phyloP scores from a whole-genome alignment of 2,888 invertebrate species.

The Corythucha ciliata region DNA sequence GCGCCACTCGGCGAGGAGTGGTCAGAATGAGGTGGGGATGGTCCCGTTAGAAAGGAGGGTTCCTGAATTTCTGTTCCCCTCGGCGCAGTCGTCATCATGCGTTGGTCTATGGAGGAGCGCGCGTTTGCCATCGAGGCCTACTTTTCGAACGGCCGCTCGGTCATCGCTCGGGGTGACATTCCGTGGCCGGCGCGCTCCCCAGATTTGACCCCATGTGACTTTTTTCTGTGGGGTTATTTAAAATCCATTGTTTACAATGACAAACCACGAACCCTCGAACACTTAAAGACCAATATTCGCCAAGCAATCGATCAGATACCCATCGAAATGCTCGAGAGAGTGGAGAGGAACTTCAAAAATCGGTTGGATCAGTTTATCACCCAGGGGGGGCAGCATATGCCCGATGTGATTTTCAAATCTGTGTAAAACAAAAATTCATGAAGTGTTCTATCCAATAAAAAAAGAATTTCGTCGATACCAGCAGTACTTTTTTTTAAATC shows the following conservation, averaged over 20 bases:
- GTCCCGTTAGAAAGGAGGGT: too few species aligned
- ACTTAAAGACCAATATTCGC: conserved; percentile 30
- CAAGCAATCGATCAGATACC: conserved; percentile 27
- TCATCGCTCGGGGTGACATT: conserved; percentile 20
- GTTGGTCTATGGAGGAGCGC: too few species aligned
- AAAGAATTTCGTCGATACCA: background rate
- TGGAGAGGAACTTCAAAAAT: conserved; percentile 11
- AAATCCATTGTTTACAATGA: conserved; percentile 31
- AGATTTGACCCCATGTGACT: conserved; percentile 11
- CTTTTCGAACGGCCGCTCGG: too few species aligned
- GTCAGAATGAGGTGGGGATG: too few species aligned
- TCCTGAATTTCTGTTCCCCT: too few species aligned
- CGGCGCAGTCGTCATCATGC: too few species aligned
- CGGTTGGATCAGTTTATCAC: background rate
- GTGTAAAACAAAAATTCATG: conserved; percentile 1
- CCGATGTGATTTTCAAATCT: conserved; percentile 1
- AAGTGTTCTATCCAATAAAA: conserved; percentile 3
- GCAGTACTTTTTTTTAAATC: conserved; percentile 4
- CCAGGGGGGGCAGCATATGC: background rate
- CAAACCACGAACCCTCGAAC: conserved; percentile 29
- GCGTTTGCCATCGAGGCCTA: too few species aligned
- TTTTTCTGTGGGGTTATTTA: conserved; percentile 25
- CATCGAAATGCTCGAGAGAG: conserved; percentile 13
- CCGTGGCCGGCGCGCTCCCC: conserved; percentile 9
- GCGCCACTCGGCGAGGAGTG: too few species aligned